Conservation (phyloP, 1,140 invertebrate species). For the Anagrus nilaparvatae region DNA sequence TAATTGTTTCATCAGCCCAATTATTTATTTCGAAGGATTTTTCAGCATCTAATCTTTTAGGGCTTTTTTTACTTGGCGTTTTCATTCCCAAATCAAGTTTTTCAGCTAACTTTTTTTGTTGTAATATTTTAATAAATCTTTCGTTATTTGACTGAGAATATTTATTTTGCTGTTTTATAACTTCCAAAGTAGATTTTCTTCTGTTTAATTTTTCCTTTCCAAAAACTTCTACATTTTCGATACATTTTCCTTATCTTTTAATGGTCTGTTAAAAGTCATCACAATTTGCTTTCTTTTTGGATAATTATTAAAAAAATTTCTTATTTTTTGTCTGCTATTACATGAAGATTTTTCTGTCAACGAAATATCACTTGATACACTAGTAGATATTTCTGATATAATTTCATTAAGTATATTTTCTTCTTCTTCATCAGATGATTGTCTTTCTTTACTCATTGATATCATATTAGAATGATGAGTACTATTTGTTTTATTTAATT, state of each 20-base stretch:
- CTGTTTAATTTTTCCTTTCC: not conserved
- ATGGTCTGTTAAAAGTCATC: constrained; percentile 12
- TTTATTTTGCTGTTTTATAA: constrained; percentile 9
- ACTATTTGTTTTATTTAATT: no score
- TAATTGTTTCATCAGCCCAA: constrained; percentile 12
- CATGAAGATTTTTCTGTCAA: constrained; percentile 1
- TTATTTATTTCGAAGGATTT: not conserved
- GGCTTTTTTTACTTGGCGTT: constrained; percentile 4
- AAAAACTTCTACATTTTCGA: not conserved
- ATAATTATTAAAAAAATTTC: not conserved
- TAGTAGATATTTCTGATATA: constrained; percentile 25
- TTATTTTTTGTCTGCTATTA: constrained; percentile 8
- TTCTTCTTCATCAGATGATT: constrained; percentile 19
- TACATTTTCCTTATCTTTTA: constrained; percentile 2
- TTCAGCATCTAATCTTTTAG: not conserved
- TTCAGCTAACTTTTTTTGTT: constrained; percentile 10
- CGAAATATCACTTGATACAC: constrained; percentile 19
- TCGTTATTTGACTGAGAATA: constrained; percentile 1
- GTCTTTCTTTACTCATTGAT: no score
- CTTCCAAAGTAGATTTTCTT: constrained; percentile 1
- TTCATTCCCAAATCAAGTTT: no score
- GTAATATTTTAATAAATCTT: constrained; percentile 7
- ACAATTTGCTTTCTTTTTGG: constrained; percentile 5
- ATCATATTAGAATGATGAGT: no score
- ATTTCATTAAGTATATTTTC: constrained; percentile 23